A percentile compares a stretch with the other conserved stretches of the same genome.
phyloP scores from a whole-genome alignment of 1,140 invertebrate species.

The Apis dorsata region DNA sequence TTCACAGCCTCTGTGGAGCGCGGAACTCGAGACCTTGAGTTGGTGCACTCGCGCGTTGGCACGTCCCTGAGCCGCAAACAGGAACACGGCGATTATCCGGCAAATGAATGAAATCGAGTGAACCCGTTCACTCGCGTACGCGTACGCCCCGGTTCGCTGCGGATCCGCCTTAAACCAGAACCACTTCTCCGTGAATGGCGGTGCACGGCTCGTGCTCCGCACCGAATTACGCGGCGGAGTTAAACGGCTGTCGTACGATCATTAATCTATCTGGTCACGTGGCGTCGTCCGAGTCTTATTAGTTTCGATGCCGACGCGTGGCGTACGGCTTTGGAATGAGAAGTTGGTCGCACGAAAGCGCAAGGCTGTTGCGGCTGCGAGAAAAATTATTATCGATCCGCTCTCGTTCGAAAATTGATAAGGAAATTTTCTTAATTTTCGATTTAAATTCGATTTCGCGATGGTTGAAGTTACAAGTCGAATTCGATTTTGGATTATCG shows the following conservation, averaged over 20 bases:
- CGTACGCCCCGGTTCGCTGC: conserved; percentile 26
- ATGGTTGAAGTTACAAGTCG: too few relatives aligned
- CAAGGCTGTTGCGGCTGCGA: too few relatives aligned
- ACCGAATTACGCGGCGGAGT: conserved; percentile 43
- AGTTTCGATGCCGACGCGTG: neutral
- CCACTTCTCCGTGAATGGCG: conserved; percentile 53
- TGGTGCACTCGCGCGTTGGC: conserved; percentile 56
- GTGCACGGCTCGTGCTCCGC: conserved; percentile 25
- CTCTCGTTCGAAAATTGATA: too few relatives aligned
- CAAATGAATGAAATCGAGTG: conserved; percentile 76
- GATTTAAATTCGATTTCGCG: too few relatives aligned
- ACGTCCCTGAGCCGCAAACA: conserved; percentile 73
- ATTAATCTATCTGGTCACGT: conserved; percentile 27
- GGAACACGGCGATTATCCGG: conserved; percentile 75
- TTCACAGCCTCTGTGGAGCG: neutral
- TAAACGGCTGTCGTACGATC: conserved; percentile 33
- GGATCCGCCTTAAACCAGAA: conserved; percentile 52
- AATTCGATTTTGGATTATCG: too few relatives aligned
- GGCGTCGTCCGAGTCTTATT: neutral
- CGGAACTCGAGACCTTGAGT: conserved; percentile 64
- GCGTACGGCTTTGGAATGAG: neutral
- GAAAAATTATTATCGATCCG: too few relatives aligned
- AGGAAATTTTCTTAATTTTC: too few relatives aligned
- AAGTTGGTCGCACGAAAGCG: neutral
- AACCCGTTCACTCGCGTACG: conserved; percentile 55